Evolutionary conservation across 2,113 vertebrate species (phyloP).

Genomic region (Scalopus aquaticus): DNA sequence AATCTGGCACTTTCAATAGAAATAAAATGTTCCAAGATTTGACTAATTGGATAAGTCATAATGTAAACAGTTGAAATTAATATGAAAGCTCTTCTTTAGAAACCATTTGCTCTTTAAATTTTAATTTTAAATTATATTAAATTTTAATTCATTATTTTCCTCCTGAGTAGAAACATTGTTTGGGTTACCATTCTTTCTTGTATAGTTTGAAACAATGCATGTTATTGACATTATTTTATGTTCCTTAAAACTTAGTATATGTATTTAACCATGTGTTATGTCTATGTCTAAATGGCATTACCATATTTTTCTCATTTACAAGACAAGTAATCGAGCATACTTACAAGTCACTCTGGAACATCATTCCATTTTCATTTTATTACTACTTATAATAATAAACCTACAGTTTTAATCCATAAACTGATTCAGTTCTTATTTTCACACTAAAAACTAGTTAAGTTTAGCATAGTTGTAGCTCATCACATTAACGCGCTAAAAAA

Average conservation of each 20-base stretch:
- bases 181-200: not conserved
- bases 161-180: not conserved
- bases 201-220: not conserved
- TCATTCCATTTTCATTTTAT: not conserved
- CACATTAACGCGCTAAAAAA: not conserved
- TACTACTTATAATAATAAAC: not conserved
- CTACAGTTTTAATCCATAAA: not conserved
- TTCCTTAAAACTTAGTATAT: not conserved
- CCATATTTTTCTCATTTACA: not conserved
- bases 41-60: too few species aligned
- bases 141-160: not conserved
- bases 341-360: not conserved
- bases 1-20: too few species aligned
- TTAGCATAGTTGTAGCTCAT: not conserved
- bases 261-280: not conserved
- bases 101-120: too few species aligned
- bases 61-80: too few species aligned
- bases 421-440: not conserved
- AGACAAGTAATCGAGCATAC: not conserved
- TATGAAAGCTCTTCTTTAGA: too few species aligned
- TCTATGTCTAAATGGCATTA: not conserved
- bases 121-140: not conserved
- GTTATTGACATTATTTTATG: not conserved
- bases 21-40: too few species aligned
- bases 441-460: not conserved